Conservation (phyloP, 2,797 vertebrate species). For the Steatocranus sp. region DNA sequence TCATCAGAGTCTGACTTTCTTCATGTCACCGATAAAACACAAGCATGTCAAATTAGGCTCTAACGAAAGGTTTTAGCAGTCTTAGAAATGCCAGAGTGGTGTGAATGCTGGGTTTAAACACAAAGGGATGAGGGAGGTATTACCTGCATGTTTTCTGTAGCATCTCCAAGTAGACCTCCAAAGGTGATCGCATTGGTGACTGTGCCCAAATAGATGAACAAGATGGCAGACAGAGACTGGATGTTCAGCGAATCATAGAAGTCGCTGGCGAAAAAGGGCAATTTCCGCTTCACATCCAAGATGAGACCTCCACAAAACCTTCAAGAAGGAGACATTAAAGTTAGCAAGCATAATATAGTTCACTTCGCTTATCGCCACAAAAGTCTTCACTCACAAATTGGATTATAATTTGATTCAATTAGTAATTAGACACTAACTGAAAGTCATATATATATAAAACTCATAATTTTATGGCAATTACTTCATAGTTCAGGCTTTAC, state of each 20-base stretch:
- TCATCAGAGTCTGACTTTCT: neutral
- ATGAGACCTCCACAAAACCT: conserved; percentile 95
- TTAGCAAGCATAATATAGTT: neutral
- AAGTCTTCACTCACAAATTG: no score
- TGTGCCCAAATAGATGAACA: conserved; percentile 97
- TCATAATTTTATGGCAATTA: no score
- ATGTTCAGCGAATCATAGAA: conserved; percentile 93
- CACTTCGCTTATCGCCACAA: no score
- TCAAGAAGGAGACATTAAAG: neutral
- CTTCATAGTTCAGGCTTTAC: no score
- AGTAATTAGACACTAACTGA: no score
- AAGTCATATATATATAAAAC: no score
- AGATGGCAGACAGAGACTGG: conserved; percentile 92
- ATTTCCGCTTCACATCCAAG: conserved; percentile 93
- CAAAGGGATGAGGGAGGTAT: neutral
- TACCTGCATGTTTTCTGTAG: conserved; percentile 99
- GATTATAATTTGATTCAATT: no score
- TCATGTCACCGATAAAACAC: neutral
- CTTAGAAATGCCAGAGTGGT: neutral
- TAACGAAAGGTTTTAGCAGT: neutral
- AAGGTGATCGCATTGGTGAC: conserved; percentile 99
- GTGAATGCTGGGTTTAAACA: neutral
- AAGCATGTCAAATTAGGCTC: neutral
- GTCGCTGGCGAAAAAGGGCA: conserved; percentile 93
- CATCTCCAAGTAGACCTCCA: conserved; percentile 93